phyloP scores from a whole-genome alignment of 2,113 vertebrate species.

The Coryphaenoides rupestris region DNA sequence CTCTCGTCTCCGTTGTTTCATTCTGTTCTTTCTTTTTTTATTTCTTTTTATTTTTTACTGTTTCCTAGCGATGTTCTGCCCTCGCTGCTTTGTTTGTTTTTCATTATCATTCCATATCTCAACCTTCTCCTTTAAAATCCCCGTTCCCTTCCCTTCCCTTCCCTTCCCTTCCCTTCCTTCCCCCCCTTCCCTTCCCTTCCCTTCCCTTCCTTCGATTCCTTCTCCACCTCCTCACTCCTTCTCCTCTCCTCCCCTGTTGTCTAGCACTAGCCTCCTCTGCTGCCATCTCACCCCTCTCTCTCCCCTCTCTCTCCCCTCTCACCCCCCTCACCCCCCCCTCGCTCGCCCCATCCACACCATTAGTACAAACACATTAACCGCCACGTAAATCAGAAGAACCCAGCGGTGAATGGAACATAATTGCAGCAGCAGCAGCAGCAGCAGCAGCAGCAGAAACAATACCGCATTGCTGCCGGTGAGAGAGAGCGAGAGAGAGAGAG shows the following conservation, averaged over 20 bases:
- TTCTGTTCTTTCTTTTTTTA: neutral
- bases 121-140: neutral
- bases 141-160: neutral
- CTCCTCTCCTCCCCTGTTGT: constrained; percentile 15
- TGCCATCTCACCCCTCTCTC: neutral
- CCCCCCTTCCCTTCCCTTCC: too few species aligned
- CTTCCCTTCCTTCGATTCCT: too few species aligned
- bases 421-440: too few species aligned
- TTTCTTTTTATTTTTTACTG: neutral
- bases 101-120: too few species aligned
- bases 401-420: constrained; percentile 18
- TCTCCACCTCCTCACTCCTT: too few species aligned
- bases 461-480: too few species aligned
- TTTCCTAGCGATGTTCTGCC: too few species aligned
- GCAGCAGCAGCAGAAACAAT: too few species aligned
- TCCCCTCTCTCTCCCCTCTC: neutral
- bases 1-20: constrained; percentile 22
- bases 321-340: neutral
- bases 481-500: too few species aligned
- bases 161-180: too few species aligned
- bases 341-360: constrained; percentile 14
- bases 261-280: constrained; percentile 9
- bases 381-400: constrained; percentile 53
- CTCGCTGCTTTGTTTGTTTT: too few species aligned
- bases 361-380: constrained; percentile 53